Evolutionary conservation across 92 coral and sea anemone species (phyloP).

Genomic region (Pocillopora meandrina): DNA sequence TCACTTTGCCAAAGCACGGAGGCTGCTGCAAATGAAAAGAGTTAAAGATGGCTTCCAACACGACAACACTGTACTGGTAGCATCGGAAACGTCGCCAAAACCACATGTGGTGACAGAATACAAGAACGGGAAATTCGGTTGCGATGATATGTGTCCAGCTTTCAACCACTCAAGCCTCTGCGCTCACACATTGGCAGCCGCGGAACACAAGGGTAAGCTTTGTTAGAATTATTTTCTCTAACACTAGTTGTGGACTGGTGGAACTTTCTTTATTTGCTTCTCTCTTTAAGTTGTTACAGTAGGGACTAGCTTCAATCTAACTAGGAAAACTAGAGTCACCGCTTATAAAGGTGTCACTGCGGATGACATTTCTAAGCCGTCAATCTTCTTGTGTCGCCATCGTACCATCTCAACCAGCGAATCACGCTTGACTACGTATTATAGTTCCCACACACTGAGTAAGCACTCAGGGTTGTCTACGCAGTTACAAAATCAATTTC

Average conservation of each 20-base stretch:
- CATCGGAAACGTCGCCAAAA: conserved; percentile 46
- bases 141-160: too few species aligned
- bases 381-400: too few species aligned
- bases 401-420: too few species aligned
- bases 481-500: too few species aligned
- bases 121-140: not conserved
- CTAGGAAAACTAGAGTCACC: too few species aligned
- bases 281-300: too few species aligned
- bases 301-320: too few species aligned
- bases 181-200: conserved; percentile 50
- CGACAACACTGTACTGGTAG: conserved; percentile 47
- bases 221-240: conserved; percentile 41
- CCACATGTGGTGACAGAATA: conserved; percentile 49
- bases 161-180: conserved; percentile 34
- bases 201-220: conserved; percentile 45
- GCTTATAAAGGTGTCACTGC: too few species aligned
- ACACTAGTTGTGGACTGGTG: conserved; percentile 44
- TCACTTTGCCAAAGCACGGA: conserved; percentile 47
- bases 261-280: not conserved
- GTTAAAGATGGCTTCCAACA: conserved; percentile 39
- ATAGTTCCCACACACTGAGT: too few species aligned
- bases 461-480: too few species aligned
- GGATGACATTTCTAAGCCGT: too few species aligned
- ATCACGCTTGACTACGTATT: too few species aligned
- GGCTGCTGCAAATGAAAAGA: conserved; percentile 48